A percentile compares a stretch with the other conserved stretches of the same genome.
Evolutionary conservation across 2,113 vertebrate genomes (phyloP).

Genomic region (Gobius niger): DNA sequence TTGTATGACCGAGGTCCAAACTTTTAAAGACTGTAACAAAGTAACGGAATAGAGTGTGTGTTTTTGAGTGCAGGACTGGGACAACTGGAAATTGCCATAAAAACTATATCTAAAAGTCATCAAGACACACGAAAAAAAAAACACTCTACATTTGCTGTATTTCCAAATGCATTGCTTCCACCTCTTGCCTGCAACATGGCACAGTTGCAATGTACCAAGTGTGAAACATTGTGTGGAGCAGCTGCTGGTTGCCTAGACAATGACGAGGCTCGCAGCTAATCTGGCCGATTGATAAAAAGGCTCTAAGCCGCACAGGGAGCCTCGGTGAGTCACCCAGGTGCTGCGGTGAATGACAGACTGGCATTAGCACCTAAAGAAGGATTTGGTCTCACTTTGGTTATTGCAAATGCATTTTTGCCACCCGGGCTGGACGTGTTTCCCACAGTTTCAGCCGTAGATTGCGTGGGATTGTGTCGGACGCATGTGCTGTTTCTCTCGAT

Average conservation of each 20-base stretch:
- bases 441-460: not conserved
- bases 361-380: constrained; percentile 39
- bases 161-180: too few relatives aligned
- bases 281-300: constrained; percentile 49
- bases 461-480: not conserved
- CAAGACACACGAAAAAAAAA: too few relatives aligned
- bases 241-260: constrained; percentile 2
- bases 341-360: constrained; percentile 33
- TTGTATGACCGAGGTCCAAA: not conserved
- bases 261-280: constrained; percentile 45
- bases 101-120: too few relatives aligned
- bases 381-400: constrained; percentile 42
- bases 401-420: constrained; percentile 22
- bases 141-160: too few relatives aligned
- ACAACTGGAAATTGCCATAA: too few relatives aligned
- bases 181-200: not conserved
- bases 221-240: not conserved
- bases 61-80: too few relatives aligned
- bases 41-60: too few relatives aligned
- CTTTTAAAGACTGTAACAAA: not conserved
- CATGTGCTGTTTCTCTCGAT: not conserved
- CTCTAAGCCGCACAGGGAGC: constrained; percentile 35
- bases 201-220: constrained; percentile 13
- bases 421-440: not conserved
- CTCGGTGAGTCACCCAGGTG: constrained; percentile 40